Conservation (phyloP, 1,140 invertebrate species). For the Nautilus pompilius region DNA sequence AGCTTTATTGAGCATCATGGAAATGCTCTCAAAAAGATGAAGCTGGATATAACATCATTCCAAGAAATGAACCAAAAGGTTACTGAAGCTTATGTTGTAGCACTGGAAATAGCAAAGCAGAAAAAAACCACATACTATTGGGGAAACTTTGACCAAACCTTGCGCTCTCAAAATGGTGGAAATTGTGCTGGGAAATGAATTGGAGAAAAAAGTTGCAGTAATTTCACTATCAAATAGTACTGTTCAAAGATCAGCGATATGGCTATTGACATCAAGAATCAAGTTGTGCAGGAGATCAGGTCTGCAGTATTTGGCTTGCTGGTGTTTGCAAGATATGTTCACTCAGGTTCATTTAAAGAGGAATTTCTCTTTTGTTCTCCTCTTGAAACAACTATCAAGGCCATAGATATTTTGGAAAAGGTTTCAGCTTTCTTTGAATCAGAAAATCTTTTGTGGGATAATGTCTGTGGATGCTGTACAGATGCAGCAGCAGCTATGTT, state of each 20-base stretch:
- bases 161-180: not conserved
- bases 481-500: not conserved
- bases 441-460: not conserved
- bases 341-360: not conserved
- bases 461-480: not conserved
- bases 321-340: not conserved
- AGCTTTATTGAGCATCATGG: not conserved
- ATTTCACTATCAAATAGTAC: not conserved
- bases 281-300: not conserved
- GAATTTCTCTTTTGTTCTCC: not conserved
- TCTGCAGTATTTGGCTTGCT: not conserved
- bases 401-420: too few species aligned
- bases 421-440: too few species aligned
- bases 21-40: not conserved
- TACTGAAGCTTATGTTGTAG: not conserved
- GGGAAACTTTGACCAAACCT: not conserved
- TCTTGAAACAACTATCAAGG: not conserved
- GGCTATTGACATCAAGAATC: not conserved
- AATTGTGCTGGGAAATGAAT: not conserved
- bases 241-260: not conserved
- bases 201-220: not conserved
- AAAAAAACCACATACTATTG: not conserved
- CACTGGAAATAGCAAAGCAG: too few species aligned
- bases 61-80: not conserved
- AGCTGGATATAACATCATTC: not conserved